phyloP scores from a whole-genome alignment of 2,797 vertebrate genomes.

The Caiman crocodilus region DNA sequence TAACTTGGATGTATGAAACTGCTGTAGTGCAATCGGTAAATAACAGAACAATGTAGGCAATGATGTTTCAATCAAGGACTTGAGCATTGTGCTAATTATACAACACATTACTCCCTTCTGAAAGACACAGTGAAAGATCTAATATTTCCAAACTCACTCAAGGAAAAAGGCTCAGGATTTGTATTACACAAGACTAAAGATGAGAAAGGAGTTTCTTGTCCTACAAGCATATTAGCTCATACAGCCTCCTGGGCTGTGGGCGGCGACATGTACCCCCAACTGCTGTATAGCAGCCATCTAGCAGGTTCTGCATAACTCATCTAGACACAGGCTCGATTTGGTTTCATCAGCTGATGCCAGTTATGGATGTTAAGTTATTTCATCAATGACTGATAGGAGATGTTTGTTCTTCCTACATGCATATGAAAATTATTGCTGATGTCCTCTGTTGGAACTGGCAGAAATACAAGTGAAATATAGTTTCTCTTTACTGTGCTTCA shows the following conservation, averaged over 20 bases:
- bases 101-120: conserved; percentile 3
- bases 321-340: conserved; percentile 14
- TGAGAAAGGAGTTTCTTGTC: conserved; percentile 28
- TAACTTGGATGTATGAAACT: not conserved
- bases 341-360: conserved; percentile 35
- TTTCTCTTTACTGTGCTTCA: not conserved
- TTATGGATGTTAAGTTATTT: not conserved
- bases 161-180: not conserved
- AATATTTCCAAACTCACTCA: not conserved
- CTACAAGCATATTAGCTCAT: not conserved
- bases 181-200: not conserved
- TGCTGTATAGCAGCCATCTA: not conserved
- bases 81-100: not conserved
- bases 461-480: too few species aligned
- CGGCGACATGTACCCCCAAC: not conserved
- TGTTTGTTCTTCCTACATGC: conserved; percentile 5
- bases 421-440: not conserved
- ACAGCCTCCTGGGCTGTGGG: conserved; percentile 8
- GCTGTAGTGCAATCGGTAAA: not conserved
- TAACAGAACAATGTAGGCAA: not conserved
- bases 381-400: not conserved
- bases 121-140: not conserved
- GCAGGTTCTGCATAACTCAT: conserved; percentile 5
- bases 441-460: not conserved
- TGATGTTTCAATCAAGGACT: not conserved